Base-by-base conservation (phyloP, 2,113 vertebrate genomes). In the Thalassarche chlororhynchos region DNA sequence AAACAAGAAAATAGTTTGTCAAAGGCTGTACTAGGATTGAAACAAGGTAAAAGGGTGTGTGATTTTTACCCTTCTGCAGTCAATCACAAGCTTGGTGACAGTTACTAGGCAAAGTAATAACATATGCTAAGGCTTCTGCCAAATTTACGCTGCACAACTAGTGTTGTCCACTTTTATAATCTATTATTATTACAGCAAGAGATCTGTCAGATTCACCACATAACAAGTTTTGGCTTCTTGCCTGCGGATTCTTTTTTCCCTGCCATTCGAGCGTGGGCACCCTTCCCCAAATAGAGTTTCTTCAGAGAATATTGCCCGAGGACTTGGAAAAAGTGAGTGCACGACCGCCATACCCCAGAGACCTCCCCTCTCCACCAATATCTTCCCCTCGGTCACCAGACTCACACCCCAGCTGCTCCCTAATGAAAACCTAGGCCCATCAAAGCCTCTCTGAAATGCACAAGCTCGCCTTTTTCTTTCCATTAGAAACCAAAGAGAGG, bases 311-410 rank as follows among this genome's bases (percentile, higher is more conserved):
- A 25, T 4, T 71, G 32, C 20, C 23, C 4, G 8, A 66, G 14
- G 38, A 60, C 17, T 71, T 47, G 29, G 9, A 3, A 62, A 12
- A 87, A 49, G 3, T 6, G 10, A 57, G 15, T 14, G 47, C 25
- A 15, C 3, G 1, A n/a, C 17, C 0, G 0, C 14, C 11, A 19
- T 4, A 3, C 6, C 13, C 19, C 55, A 52, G 36, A 69, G 9
- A 47, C 2, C 10, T 28, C 21, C 21, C 9, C 28, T 49, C 34
- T 55, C 36, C 46, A 44, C 29, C 54, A 65, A 10, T 9, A 10
- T 58, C 49, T 55, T 16, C 17, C 44, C 42, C 6, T 64, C 0
- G 1, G 21, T 28, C 75, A 85, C 13, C 34, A 29, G 71, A n/a
- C 2, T 51, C 19, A 12, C 38, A 64, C 0, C 21, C 87, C 51